Evolutionary conservation across 1,140 invertebrate species (phyloP).

Genomic region (Tetraneura akinire): DNA sequence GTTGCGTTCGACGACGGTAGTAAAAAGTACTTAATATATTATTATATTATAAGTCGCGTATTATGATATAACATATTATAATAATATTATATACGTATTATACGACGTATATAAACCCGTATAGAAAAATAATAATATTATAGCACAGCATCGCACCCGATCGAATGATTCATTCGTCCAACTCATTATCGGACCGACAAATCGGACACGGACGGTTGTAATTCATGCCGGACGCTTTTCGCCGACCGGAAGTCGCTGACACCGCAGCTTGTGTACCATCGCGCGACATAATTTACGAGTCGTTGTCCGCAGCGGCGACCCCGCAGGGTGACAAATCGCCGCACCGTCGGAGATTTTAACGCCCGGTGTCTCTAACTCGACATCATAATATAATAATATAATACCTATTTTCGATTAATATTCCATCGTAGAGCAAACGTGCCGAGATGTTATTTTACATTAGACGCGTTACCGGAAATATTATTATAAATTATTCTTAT

Average conservation of each 20-base stretch:
- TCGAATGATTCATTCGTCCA: conserved; percentile 16
- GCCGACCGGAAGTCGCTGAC: neutral
- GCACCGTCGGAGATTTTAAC: neutral
- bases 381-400: neutral
- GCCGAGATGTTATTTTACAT: neutral
- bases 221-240: conserved; percentile 9
- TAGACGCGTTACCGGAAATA: too few relatives aligned
- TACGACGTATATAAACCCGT: neutral
- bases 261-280: neutral
- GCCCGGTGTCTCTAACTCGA: too few relatives aligned
- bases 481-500: too few relatives aligned
- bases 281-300: neutral
- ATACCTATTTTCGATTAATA: too few relatives aligned
- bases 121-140: neutral
- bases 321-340: conserved; percentile 17
- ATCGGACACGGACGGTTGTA: conserved; percentile 9
- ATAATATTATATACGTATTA: neutral
- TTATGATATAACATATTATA: neutral
- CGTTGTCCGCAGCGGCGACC: neutral
- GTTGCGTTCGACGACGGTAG: neutral
- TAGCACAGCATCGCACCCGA: neutral
- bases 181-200: neutral
- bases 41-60: neutral
- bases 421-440: neutral
- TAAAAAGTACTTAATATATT: neutral